Base-by-base conservation (phyloP, 2,888 invertebrate species). In the Trypoxylon attenuatum region DNA sequence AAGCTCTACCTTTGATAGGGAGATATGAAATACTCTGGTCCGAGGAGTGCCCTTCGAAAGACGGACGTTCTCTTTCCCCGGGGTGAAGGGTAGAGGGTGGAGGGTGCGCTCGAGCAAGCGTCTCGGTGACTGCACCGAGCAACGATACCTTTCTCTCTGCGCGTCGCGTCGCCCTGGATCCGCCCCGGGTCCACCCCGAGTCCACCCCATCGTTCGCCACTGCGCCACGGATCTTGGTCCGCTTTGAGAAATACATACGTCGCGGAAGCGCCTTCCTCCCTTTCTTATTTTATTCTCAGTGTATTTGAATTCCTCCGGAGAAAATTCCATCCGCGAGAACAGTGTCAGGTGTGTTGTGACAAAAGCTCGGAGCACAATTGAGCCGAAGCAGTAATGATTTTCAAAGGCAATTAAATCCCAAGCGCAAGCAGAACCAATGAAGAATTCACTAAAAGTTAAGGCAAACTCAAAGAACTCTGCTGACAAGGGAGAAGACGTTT, bases 1-100 rank as follows among this genome's bases (percentile, higher is more conserved):
- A 82, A 82, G 80, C 75, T 71, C 65, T 74, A 80, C 75, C 78
- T 84, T 83, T 82, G 81, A 84, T 78, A 81, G 67, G 69, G 77
- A 80, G 79, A 81, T 80, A 80, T 77, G 77, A 83, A 81, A 82
- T 79, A 82, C 79, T 78, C 77, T 68, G 71, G 73, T 60, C 72
- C 63, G 77, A 75, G 68, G 71, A 76, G 73, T 65, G 62, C 60
- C 70, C 78, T 71, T 69, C 69, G 70, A 63, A 60, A 69, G 74
- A 64, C 71, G 49, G 38, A 10, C 33, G 41, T 52, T 47, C 57
- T 46, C 38, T 43, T 57, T 55, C 6, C 10, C 33, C n/a, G n/a
- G n/a, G n/a, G n/a, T n/a, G n/a, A n/a, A n/a, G n/a, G n/a, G n/a
- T n/a, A n/a, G n/a, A n/a, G n/a, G 71, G 59, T 64, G 50, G 69